A percentile compares a stretch with the other conserved stretches of the same genome.
Conservation (phyloP, 2,888 invertebrate species). For the Xestia ashworthii region DNA sequence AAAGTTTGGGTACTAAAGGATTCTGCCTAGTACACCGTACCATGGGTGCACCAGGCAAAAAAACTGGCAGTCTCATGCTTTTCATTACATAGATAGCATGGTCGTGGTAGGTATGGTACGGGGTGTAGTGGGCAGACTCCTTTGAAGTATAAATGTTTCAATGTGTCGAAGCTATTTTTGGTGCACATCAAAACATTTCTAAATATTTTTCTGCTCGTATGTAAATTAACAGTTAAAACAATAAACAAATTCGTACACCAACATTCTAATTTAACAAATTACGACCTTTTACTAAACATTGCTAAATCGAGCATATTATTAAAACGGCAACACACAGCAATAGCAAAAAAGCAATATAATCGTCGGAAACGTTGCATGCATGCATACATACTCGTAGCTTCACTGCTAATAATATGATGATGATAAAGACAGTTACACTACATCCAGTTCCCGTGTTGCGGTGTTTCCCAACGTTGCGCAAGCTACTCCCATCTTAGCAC, state of each 20-base stretch:
- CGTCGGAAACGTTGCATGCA: slow-evolving; percentile 77
- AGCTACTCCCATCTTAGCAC: slow-evolving; percentile 74
- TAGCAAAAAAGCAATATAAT: slow-evolving; percentile 66
- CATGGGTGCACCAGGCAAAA: no score
- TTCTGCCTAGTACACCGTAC: background rate
- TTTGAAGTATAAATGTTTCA: background rate
- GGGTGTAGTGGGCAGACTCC: background rate
- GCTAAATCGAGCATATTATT: slow-evolving; percentile 52
- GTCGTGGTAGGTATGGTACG: background rate
- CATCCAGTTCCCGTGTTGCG: slow-evolving; percentile 78
- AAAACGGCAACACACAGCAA: slow-evolving; percentile 41
- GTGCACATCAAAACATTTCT: background rate
- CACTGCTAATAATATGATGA: slow-evolving; percentile 69
- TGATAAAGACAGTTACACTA: slow-evolving; percentile 75
- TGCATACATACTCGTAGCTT: slow-evolving; percentile 47
- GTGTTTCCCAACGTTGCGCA: slow-evolving; percentile 79
- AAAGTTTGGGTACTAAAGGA: background rate
- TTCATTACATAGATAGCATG: background rate
- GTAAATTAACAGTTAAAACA: slow-evolving; percentile 6
- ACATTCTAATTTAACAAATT: slow-evolving; percentile 19
- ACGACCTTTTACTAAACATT: slow-evolving; percentile 25
- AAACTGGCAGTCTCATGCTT: no score
- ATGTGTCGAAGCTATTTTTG: background rate
- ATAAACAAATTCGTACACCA: background rate
- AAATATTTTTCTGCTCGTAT: background rate